A percentile compares a stretch with the other conserved stretches of the same genome.
These are phyloP conservation scores for Lycodopsis pacificus DNA, from an alignment of 2,797 vertebrate genomes.

Conservation along the genomic window DNA sequence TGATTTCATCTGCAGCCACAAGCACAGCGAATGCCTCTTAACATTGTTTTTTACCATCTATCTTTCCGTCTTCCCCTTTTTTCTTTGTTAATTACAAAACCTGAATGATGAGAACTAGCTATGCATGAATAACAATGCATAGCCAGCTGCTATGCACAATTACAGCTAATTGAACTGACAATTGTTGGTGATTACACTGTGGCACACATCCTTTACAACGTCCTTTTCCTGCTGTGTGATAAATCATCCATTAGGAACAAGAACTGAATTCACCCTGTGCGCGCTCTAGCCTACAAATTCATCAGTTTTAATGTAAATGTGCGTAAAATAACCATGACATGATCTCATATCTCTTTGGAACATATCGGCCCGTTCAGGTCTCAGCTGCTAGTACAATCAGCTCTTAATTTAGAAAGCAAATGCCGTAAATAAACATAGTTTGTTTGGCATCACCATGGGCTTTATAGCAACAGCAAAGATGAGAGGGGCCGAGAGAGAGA, in stretches of 20 bases:
- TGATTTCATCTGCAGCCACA: background rate
- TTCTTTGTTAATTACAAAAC: background rate
- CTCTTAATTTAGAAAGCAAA: slow-evolving; percentile 73
- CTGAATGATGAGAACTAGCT: background rate
- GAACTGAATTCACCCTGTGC: background rate
- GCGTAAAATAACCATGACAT: background rate
- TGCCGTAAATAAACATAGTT: slow-evolving; percentile 71
- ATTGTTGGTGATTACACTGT: background rate
- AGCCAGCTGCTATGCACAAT: background rate
- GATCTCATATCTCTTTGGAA: slow-evolving; percentile 33
- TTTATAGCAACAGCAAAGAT: slow-evolving; percentile 59
- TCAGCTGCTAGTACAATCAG: slow-evolving; percentile 73
- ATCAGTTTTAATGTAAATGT: background rate
- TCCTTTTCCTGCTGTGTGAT: background rate
- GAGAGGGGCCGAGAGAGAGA: slow-evolving; percentile 25
- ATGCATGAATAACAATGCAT: no score
- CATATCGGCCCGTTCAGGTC: slow-evolving; percentile 62
- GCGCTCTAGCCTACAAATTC: background rate
- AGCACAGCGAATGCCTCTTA: background rate
- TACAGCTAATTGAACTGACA: background rate
- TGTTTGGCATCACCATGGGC: slow-evolving; percentile 66
- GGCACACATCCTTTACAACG: background rate
- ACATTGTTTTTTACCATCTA: background rate
- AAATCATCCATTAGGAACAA: background rate
- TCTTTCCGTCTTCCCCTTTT: background rate